These are phyloP conservation scores for Drosophila mayri DNA, from an alignment of 1,140 invertebrate genomes.

Conservation along the genomic window DNA sequence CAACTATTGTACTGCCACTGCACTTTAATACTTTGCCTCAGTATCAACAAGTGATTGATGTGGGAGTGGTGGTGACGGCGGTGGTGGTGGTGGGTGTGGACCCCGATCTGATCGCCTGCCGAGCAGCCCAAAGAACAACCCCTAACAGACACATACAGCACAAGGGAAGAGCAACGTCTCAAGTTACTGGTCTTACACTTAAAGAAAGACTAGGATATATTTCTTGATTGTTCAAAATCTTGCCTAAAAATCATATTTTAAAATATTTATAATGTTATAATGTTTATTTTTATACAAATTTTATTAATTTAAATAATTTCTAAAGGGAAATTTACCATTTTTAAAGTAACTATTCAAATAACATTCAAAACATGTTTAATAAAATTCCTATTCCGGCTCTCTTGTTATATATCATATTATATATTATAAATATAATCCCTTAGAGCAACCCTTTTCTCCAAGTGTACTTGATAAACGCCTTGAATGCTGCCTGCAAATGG, in stretches of 20 bases:
- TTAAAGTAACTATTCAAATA: too few relatives aligned
- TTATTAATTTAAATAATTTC: neutral
- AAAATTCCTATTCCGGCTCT: neutral
- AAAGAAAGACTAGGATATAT: neutral
- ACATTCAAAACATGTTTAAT: neutral
- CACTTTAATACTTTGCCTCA: conserved; percentile 16
- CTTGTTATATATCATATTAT: neutral
- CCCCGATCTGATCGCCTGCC: conserved; percentile 4
- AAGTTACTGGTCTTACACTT: conserved; percentile 32
- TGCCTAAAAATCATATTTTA: neutral
- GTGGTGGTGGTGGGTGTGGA: neutral
- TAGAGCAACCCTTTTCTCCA: neutral
- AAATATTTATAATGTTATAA: neutral
- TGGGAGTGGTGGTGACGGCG: neutral
- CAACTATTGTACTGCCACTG: conserved; percentile 7
- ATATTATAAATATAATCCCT: neutral
- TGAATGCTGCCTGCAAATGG: conserved; percentile 30
- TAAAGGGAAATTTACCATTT: fast-evolving
- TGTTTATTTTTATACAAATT: neutral
- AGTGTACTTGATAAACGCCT: conserved; percentile 36
- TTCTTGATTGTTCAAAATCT: neutral
- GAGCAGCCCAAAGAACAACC: conserved; percentile 23
- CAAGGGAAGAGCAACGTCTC: conserved; percentile 8
- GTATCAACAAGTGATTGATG: conserved; percentile 79
- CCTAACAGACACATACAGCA: conserved; percentile 1